Evolutionary conservation across 2,888 invertebrate species (phyloP), one percentile per base, ranked within the genome.

Genomic region (Papilio demoleus): DNA sequence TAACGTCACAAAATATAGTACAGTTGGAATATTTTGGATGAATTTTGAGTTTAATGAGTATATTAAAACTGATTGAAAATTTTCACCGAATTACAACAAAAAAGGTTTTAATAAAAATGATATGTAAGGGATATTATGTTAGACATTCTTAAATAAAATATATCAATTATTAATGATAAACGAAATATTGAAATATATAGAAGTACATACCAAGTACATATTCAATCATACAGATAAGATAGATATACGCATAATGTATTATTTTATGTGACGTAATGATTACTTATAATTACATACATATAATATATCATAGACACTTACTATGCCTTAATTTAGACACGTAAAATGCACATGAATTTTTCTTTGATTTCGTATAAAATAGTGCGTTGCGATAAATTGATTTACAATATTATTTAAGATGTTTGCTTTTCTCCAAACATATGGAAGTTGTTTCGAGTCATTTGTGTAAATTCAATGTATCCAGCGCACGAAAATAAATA

Each of bases 61-160:
- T 65, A 65, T 63, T 14, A 60, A 11, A 66, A 69, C 27, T 64
- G 27, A 58, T 58, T 64, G 17, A 61, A 65, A 69, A 64, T 47
- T 65, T 56, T 56, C 40, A 19, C 36, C 19, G 17, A 64, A 67
- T 62, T 71, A 72, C 72, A 68, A 72, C 73, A 77, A 72, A 72
- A 72, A 78, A 79, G 50, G 76, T 78, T 71, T 85, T 88, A 87
- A 79, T 79, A 62, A 84, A 88, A 87, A 88, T 89, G 88, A 89
- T 88, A 89, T 88, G 88, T 87, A 74, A 80, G 74, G 74, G 82
- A 82, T 80, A 78, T 78, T 84, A 6, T 14, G 0, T 53, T 56
- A 31, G 56, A 65, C 22, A 27, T 40, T 31, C 27, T 64, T n/a
- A 9, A 31, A 24, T 38, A 38, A 9, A 31, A n/a, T 31, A 47